These are phyloP conservation scores for Rhipidura dahli DNA, from an alignment of 2,113 vertebrate genomes.

Conservation along the genomic window DNA sequence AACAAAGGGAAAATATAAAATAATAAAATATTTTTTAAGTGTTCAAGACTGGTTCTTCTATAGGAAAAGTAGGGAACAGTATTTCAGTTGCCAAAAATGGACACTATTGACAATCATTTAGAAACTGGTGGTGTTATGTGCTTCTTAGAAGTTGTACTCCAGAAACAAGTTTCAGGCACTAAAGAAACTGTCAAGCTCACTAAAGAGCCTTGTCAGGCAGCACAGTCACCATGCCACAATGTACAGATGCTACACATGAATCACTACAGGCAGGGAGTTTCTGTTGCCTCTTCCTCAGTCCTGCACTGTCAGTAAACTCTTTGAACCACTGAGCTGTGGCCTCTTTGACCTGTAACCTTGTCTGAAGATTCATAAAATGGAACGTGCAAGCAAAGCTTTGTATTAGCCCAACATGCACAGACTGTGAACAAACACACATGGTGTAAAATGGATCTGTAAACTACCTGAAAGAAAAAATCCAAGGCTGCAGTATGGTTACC, in stretches of 20 bases:
- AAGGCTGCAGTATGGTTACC: conserved; percentile 81
- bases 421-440: not conserved
- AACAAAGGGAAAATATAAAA: not conserved
- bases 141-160: not conserved
- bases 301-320: not conserved
- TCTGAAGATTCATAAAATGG: not conserved
- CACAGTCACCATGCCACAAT: accelerated
- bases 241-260: accelerated
- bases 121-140: not conserved
- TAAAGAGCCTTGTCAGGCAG: accelerated
- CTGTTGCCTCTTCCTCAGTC: not conserved
- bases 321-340: not conserved
- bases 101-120: not conserved
- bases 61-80: not conserved
- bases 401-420: not conserved
- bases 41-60: not conserved
- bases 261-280: accelerated
- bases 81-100: not conserved
- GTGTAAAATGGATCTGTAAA: conserved; percentile 9
- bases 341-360: not conserved
- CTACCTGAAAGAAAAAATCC: conserved; percentile 96
- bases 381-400: not conserved
- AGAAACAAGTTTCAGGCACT: not conserved
- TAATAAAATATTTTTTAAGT: not conserved
- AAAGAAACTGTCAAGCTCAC: not conserved